Evolutionary conservation across 2,888 invertebrate genomes (phyloP).

Genomic region (Selenia dentaria): DNA sequence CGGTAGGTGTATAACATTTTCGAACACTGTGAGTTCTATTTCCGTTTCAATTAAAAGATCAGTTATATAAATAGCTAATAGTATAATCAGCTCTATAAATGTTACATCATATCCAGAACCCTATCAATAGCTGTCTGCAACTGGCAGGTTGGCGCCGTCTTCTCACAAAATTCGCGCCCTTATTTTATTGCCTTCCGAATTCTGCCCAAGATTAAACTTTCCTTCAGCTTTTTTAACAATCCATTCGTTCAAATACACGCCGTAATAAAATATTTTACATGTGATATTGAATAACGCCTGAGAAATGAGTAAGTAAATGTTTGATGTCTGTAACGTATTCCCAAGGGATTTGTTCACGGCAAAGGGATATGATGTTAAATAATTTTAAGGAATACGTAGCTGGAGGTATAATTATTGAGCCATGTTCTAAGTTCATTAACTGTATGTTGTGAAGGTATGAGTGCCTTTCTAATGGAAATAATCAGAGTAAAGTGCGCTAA

Average conservation of each 20-base stretch:
- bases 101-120: constrained; percentile 54
- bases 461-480: no score
- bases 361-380: constrained; percentile 13
- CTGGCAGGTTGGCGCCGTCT: constrained; percentile 78
- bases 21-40: no score
- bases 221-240: constrained; percentile 63
- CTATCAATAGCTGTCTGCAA: constrained; percentile 82
- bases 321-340: constrained; percentile 28
- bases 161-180: constrained; percentile 76
- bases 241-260: constrained; percentile 54
- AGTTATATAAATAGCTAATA: no score
- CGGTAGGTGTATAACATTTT: no score
- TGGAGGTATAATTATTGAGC: constrained; percentile 11
- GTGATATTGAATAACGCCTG: constrained; percentile 29
- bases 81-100: constrained; percentile 54
- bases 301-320: constrained; percentile 27
- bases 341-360: constrained; percentile 14
- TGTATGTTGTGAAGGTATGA: background rate
- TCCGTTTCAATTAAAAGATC: no score
- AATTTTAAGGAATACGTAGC: constrained; percentile 6
- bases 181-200: constrained; percentile 73
- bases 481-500: no score
- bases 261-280: constrained; percentile 47
- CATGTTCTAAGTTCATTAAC: constrained; percentile 9
- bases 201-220: constrained; percentile 78